A percentile compares a stretch with the other conserved stretches of the same genome.
Evolutionary conservation across 2,113 vertebrate species (phyloP).

Genomic region (Circaetus cinerascens): DNA sequence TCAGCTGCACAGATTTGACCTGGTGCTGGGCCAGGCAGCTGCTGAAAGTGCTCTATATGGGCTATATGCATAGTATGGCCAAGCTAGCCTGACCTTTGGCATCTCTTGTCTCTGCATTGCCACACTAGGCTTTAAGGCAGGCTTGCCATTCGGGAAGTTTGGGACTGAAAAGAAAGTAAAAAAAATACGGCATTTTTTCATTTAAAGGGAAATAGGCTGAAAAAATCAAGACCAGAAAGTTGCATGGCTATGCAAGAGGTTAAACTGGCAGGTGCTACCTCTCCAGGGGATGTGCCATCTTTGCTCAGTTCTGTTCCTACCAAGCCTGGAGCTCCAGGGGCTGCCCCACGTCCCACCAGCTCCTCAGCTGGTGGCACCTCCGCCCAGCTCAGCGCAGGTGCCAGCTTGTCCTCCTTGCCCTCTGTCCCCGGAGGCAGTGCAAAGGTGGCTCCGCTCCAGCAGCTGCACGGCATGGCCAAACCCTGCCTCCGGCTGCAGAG

Average conservation of each 20-base stretch:
- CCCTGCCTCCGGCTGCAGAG: background rate
- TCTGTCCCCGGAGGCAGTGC: background rate
- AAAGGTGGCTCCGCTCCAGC: background rate
- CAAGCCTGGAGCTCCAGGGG: background rate
- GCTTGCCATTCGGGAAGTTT: background rate
- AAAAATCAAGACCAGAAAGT: background rate
- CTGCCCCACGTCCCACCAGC: rapidly evolving
- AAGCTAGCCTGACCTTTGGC: background rate
- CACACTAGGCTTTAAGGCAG: background rate
- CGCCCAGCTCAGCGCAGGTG: background rate
- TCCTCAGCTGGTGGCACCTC: background rate
- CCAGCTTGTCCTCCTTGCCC: background rate
- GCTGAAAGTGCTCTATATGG: background rate
- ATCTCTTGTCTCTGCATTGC: background rate
- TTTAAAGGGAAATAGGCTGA: background rate
- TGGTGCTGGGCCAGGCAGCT: background rate
- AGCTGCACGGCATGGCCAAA: background rate
- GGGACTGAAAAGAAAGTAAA: background rate
- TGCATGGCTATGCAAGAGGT: rapidly evolving
- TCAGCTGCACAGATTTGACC: background rate
- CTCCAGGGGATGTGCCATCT: background rate
- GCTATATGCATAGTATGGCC: background rate
- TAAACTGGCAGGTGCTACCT: background rate
- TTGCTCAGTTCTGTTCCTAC: background rate
- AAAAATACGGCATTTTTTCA: background rate